A percentile compares a stretch with the other conserved stretches of the same genome.
Evolutionary conservation across 1,140 invertebrate species (phyloP).

Genomic region (Ridgeia piscesae): DNA sequence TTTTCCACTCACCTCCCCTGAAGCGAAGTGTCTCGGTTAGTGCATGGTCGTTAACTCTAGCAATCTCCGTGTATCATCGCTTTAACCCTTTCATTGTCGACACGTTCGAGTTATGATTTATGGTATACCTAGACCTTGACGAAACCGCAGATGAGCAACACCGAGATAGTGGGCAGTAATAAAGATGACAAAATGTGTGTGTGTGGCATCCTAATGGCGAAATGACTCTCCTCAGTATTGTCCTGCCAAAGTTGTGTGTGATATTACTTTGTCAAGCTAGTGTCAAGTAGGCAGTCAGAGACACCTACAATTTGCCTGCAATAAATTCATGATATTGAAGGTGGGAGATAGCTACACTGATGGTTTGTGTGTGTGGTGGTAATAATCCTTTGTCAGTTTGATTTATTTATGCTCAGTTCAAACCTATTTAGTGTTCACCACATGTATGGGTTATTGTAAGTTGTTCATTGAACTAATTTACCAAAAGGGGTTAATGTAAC

Average conservation of each 20-base stretch:
- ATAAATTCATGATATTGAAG: neutral
- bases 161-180: neutral
- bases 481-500: too few species aligned
- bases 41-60: slow-evolving; percentile 4
- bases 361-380: neutral
- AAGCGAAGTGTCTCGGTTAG: neutral
- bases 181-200: neutral
- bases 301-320: neutral
- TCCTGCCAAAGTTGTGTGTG: neutral
- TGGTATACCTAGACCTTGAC: neutral
- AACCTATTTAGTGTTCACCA: too few species aligned
- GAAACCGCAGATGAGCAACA: neutral
- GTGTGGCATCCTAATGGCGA: neutral
- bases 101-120: neutral
- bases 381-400: too few species aligned
- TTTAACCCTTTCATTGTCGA: neutral
- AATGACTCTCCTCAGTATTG: neutral
- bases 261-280: neutral
- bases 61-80: neutral
- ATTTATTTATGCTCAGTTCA: too few species aligned
- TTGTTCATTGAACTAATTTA: too few species aligned
- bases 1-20: neutral
- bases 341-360: neutral
- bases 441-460: too few species aligned
- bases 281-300: neutral